Conservation (phyloP, 1,140 invertebrate species). For the Phocides pigmalion region DNA sequence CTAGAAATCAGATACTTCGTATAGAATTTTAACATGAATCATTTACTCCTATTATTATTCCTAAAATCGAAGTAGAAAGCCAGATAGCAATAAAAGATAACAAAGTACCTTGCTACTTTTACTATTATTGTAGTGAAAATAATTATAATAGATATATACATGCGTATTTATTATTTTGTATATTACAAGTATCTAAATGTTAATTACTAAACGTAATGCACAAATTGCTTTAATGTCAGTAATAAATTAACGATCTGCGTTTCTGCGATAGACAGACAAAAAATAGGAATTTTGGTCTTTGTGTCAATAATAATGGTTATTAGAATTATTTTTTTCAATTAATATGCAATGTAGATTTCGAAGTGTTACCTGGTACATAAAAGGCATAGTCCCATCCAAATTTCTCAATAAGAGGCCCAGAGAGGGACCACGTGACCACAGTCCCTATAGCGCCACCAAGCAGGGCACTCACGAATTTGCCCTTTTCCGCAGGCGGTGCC, state of each 20-base stretch:
- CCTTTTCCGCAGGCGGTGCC: conserved; percentile 90
- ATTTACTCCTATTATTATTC: background rate
- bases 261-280: too few relatives aligned
- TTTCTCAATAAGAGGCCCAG: conserved; percentile 86
- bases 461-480: conserved; percentile 89
- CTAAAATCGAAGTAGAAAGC: background rate
- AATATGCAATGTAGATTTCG: too few relatives aligned
- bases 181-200: too few relatives aligned
- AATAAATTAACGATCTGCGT: too few relatives aligned
- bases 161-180: too few relatives aligned
- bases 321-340: too few relatives aligned
- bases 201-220: too few relatives aligned
- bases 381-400: conserved; percentile 90
- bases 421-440: conserved; percentile 89
- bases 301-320: too few relatives aligned
- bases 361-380: conserved; percentile 86
- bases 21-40: conserved; percentile 38
- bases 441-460: conserved; percentile 91
- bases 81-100: background rate
- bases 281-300: too few relatives aligned
- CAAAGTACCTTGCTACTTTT: background rate
- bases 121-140: too few relatives aligned
- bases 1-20: conserved; percentile 32
- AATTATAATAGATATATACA: too few relatives aligned
- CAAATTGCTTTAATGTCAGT: too few relatives aligned